Conservation (phyloP, 2,888 invertebrate genomes). For the Merodon equestris region DNA sequence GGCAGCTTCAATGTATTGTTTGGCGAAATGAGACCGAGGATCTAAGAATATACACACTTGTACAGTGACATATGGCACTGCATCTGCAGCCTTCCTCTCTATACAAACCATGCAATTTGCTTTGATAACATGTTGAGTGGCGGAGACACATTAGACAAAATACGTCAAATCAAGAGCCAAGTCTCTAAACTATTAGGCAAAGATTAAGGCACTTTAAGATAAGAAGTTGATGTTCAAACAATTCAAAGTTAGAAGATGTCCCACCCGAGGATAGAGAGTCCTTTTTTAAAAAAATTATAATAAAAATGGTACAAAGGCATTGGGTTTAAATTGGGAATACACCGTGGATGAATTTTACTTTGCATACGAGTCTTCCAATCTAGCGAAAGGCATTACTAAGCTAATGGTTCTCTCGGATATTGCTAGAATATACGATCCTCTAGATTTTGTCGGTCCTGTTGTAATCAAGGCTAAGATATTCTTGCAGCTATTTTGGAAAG, state of each 20-base stretch:
- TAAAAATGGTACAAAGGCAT: neutral
- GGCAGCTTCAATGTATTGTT: neutral
- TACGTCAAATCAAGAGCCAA: neutral
- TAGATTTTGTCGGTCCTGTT: no score
- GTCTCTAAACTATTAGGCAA: neutral
- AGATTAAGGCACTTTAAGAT: neutral
- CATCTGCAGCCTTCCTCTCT: neutral
- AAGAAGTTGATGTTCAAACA: neutral
- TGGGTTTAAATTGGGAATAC: neutral
- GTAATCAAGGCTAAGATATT: neutral
- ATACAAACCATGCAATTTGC: neutral
- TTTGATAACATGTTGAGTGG: neutral
- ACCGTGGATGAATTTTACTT: neutral
- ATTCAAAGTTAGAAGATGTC: conserved; percentile 4
- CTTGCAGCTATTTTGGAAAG: neutral
- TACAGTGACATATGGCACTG: neutral
- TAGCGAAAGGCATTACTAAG: neutral
- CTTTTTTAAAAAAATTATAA: conserved; percentile 1
- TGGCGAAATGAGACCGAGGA: neutral
- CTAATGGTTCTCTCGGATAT: conserved; percentile 1
- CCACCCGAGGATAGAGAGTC: neutral
- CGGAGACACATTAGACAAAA: neutral
- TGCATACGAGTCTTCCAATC: neutral
- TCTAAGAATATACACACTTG: no score
- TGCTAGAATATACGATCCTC: neutral